Evolutionary conservation across 2,797 vertebrate species (phyloP).

Genomic region (Trachops cirrhosus): DNA sequence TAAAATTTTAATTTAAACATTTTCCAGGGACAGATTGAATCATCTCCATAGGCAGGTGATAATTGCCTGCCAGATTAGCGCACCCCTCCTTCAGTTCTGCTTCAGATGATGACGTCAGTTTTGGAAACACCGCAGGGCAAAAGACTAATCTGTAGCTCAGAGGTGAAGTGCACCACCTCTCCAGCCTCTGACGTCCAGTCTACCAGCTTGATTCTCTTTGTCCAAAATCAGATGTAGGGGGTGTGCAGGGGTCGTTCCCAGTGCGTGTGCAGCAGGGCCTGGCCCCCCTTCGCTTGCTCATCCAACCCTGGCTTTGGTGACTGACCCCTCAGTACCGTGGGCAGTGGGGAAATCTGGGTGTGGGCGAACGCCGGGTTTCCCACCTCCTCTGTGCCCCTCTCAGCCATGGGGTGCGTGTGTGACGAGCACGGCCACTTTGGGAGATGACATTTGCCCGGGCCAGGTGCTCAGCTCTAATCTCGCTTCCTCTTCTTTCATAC

Average conservation of each 20-base stretch:
- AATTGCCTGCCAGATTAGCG: background rate
- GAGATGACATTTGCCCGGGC: slow-evolving; percentile 48
- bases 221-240: too few relatives aligned
- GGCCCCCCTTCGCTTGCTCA: background rate
- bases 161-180: background rate
- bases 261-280: background rate
- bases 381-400: background rate
- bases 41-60: background rate
- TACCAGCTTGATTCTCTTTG: fast-evolving
- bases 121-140: background rate
- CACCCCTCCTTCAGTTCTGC: background rate
- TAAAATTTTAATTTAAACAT: slow-evolving; percentile 35
- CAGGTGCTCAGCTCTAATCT: slow-evolving; percentile 50
- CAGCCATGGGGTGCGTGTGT: background rate
- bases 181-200: fast-evolving
- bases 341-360: background rate
- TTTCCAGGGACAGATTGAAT: background rate
- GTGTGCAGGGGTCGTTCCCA: fast-evolving
- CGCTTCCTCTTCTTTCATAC: slow-evolving; percentile 60
- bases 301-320: background rate
- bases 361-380: background rate
- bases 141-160: background rate
- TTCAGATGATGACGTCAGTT: background rate
- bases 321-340: background rate
- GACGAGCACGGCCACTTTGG: background rate